Conservation (phyloP, 2,888 invertebrate genomes). For the Fabriciana adippe region DNA sequence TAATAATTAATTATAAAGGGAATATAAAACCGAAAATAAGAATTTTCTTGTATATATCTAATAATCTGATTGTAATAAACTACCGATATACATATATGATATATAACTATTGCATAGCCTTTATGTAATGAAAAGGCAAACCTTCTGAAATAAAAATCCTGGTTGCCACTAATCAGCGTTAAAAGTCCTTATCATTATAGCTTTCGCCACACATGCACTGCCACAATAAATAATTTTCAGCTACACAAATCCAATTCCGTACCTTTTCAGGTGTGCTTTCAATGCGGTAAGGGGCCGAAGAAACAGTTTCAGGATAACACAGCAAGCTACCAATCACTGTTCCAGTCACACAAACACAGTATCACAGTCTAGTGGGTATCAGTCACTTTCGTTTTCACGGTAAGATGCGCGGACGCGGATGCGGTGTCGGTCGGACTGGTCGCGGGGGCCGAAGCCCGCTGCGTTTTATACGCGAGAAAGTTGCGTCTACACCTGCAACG, state of each 20-base stretch:
- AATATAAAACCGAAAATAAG: neutral
- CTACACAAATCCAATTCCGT: constrained; percentile 49
- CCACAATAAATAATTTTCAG: constrained; percentile 31
- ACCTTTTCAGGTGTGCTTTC: constrained; percentile 73
- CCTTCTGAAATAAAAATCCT: constrained; percentile 28
- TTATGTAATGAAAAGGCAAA: constrained; percentile 25
- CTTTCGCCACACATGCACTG: constrained; percentile 37
- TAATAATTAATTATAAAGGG: too few relatives aligned
- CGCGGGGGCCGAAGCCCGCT: constrained; percentile 64
- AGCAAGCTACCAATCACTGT: constrained; percentile 76
- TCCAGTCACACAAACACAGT: constrained; percentile 73
- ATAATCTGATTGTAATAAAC: neutral
- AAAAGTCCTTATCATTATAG: constrained; percentile 23
- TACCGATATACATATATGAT: neutral
- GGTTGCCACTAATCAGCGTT: constrained; percentile 18
- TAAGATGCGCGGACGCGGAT: constrained; percentile 56
- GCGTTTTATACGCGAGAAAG: constrained; percentile 80
- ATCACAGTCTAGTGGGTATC: constrained; percentile 60
- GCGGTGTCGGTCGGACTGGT: constrained; percentile 66
- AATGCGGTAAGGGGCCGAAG: constrained; percentile 47
- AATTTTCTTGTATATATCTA: neutral
- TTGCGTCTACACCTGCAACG: constrained; percentile 59
- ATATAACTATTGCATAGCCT: neutral
- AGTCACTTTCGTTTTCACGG: constrained; percentile 73
- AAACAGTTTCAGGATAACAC: constrained; percentile 78